Percentiles rank a stretch among this genome's conserved stretches.
phyloP scores from a whole-genome alignment of 30 jellyfish, hydroid and myxozoan species.

The Mastigias papua region DNA sequence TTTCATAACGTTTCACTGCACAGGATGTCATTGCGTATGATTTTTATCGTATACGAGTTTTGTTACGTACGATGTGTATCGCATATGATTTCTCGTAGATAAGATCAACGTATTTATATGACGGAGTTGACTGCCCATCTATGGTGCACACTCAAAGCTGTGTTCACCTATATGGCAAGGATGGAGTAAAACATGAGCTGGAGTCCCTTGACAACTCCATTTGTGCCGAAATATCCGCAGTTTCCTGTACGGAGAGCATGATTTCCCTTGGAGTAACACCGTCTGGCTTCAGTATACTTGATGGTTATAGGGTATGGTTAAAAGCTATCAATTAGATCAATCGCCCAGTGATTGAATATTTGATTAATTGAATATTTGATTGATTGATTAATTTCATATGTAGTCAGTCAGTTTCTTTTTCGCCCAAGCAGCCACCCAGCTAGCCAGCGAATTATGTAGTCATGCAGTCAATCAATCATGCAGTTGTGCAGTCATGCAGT shows the following conservation, averaged over 20 bases:
- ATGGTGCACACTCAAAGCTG: constrained; percentile 19
- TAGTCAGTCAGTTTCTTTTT: no score
- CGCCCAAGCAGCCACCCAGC: no score
- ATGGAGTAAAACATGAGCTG: constrained; percentile 33
- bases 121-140: background rate
- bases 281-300: constrained; percentile 76
- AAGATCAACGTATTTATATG: constrained; percentile 14
- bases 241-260: constrained; percentile 18
- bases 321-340: no score
- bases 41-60: background rate
- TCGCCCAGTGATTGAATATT: no score
- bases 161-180: constrained; percentile 34
- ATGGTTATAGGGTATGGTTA: constrained; percentile 80
- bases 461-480: no score
- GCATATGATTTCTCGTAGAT: constrained; percentile 14
- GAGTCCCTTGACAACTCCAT: constrained; percentile 16
- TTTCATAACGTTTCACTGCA: no score
- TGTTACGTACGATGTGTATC: background rate
- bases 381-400: no score
- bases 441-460: no score
- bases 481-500: no score
- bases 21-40: no score
- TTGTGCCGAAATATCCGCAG: constrained; percentile 74
- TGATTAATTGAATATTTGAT: no score
- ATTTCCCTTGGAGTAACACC: constrained; percentile 61